Conservation (phyloP, 2,113 vertebrate genomes). For the Eidolon helvum region DNA sequence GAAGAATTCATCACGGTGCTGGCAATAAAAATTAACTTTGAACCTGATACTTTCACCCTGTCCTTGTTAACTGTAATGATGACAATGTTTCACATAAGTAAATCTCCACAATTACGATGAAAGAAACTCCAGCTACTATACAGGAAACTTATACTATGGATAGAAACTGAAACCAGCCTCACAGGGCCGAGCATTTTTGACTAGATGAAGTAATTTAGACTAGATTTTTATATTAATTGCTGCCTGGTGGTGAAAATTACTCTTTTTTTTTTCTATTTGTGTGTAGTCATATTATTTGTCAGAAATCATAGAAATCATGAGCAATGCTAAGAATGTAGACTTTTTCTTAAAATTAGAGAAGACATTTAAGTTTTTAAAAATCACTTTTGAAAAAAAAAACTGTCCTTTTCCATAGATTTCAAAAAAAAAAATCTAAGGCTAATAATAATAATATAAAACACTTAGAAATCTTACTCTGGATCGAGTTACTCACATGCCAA, state of each 20-base stretch:
- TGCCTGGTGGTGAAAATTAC: neutral
- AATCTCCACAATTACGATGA: neutral
- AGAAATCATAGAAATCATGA: neutral
- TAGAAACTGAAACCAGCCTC: neutral
- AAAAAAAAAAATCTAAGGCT: neutral
- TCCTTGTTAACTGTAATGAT: neutral
- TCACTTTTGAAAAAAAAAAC: neutral
- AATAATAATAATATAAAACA: neutral
- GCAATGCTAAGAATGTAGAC: neutral
- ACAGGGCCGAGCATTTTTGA: neutral
- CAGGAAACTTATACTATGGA: neutral
- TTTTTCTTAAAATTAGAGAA: neutral
- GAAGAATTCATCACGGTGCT: neutral
- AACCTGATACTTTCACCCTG: neutral
- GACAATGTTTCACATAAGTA: neutral
- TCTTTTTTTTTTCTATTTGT: neutral
- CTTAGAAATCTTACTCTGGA: neutral
- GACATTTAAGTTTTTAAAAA: neutral
- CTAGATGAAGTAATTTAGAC: neutral
- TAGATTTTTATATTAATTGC: neutral
- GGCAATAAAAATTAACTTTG: neutral
- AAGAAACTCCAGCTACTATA: neutral
- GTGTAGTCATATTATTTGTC: neutral
- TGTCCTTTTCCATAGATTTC: neutral
- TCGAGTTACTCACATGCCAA: neutral